Evolutionary conservation across 2,888 invertebrate genomes (phyloP), one percentile per base, ranked within the genome.

Genomic region (Spilarctia lutea): DNA sequence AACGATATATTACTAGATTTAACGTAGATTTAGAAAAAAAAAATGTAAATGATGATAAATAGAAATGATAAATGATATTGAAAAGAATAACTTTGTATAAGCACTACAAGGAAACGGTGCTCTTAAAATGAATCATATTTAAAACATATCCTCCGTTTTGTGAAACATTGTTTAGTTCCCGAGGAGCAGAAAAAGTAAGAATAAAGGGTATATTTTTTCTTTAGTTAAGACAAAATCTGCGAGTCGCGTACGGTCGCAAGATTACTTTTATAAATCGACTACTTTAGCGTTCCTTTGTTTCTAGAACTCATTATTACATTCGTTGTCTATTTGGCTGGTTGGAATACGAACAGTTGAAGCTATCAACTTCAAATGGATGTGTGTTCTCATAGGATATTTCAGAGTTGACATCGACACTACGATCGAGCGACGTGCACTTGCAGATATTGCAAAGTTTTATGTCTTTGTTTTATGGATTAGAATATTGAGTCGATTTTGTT

Each of bases 321-420:
- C 68, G 48, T 71, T 45, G 27, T 33, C 48, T 27, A 24, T 33
- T 71, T 48, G 48, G 18, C 20, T 24, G 16, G 35, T 10, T 72
- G 48, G 39, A 33, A 66, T 16, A 52, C 27, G 65, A 65, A 72
- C 72, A 27, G 13, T 52, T 33, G n/a, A 33, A 71, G 11, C 52
- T 42, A 52, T 72, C 65, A 33, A 39, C 27, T 39, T 52, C 27
- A 33, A 66, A 72, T 72, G 66, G 39, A 65, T 48, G 72, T 66
- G 35, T 66, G 39, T 72, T 45, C 66, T 65, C 52, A 48, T 8
- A n/a, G 42, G 42, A 66, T 42, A 56, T 48, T 67, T n/a, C 45
- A 7, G 39, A 66, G 66, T 30, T 45, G 35, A 24, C 33, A 65
- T 16, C 16, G 18, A 56, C 56, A 71, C 63, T 18, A 6, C 8